A percentile compares a stretch with the other conserved stretches of the same genome.
Conservation (phyloP, 2,797 vertebrate genomes). For the Alectoris magna region DNA sequence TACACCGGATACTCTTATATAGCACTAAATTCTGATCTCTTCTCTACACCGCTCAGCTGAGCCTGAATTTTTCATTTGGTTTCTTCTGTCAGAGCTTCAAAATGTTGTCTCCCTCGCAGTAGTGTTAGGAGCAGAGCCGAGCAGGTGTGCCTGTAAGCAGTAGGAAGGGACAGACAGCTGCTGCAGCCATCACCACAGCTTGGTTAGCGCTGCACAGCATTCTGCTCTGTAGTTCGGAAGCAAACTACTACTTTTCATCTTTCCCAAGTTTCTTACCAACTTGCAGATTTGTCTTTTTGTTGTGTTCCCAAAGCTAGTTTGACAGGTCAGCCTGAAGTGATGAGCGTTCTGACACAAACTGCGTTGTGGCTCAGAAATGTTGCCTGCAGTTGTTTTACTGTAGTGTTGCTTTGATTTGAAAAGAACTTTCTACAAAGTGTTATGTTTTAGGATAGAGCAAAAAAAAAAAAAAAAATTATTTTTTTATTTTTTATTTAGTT, state of each 20-base stretch:
- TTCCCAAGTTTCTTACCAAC: constrained; percentile 31
- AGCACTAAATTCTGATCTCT: not conserved
- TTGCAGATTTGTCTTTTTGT: constrained; percentile 64
- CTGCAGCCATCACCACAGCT: not conserved
- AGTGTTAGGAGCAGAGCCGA: not conserved
- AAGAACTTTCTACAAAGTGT: constrained; percentile 51
- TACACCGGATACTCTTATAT: not conserved
- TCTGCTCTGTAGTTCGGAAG: not conserved
- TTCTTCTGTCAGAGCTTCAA: not conserved
- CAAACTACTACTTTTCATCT: not conserved
- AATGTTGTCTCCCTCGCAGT: not conserved
- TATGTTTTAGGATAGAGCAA: constrained; percentile 38
- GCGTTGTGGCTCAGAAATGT: constrained; percentile 56
- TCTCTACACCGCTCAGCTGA: not conserved
- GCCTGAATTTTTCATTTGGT: not conserved
- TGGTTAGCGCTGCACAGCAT: rapidly evolving
- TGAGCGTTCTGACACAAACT: constrained; percentile 70
- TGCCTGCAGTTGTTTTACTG: constrained; percentile 73
- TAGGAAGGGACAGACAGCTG: not conserved
- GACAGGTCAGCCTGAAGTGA: constrained; percentile 73
- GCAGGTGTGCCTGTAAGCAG: not conserved
- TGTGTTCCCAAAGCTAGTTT: constrained; percentile 54
- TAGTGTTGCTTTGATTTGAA: constrained; percentile 59
- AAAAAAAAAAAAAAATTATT: not conserved
- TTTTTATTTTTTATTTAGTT: no score